A percentile compares a stretch with the other conserved stretches of the same genome.
phyloP scores from a whole-genome alignment of 2,113 vertebrate genomes.

The Cynocephalus volans region DNA sequence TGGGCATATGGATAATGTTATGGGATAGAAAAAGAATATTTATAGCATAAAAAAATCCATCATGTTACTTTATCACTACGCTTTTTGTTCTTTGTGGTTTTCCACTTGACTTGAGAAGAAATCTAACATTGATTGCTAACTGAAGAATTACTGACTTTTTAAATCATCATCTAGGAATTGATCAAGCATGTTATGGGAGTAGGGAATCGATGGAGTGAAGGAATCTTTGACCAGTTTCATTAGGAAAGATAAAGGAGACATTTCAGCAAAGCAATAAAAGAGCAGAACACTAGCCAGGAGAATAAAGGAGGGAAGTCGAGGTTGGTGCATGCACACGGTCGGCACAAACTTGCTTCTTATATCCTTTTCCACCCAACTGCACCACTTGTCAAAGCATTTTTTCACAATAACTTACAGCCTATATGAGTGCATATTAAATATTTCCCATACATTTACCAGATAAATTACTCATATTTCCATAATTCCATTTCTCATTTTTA shows the following conservation, averaged over 20 bases:
- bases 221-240: not conserved
- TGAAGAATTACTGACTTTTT: not conserved
- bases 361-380: too few relatives aligned
- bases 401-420: not conserved
- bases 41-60: not conserved
- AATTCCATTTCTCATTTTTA: conserved; percentile 46
- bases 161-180: not conserved
- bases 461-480: not conserved
- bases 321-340: fast-evolving
- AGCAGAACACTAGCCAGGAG: not conserved
- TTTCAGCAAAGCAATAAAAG: not conserved
- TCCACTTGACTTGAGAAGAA: conserved; percentile 22
- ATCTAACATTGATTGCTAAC: conserved; percentile 53
- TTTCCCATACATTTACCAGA: not conserved
- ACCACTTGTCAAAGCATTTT: not conserved
- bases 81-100: conserved; percentile 1
- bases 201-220: not conserved
- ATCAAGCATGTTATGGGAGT: not conserved
- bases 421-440: not conserved
- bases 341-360: not conserved
- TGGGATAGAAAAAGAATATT: not conserved
- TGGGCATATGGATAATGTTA: not conserved
- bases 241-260: not conserved
- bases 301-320: fast-evolving
- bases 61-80: not conserved